phyloP scores from a whole-genome alignment of 2,888 invertebrate genomes.

The Harpagoxenus sublaevis region DNA sequence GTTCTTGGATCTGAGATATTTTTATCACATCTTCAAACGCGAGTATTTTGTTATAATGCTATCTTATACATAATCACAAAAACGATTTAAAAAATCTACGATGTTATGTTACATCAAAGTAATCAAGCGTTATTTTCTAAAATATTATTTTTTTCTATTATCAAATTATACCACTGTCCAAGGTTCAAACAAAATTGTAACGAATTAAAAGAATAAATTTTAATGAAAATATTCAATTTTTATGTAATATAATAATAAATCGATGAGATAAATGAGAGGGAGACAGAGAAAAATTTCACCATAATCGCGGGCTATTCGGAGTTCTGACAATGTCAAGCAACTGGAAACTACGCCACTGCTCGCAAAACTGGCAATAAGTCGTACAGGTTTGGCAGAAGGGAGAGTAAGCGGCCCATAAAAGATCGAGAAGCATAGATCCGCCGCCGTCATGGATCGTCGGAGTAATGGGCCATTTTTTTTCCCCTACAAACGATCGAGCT shows the following conservation, averaged over 20 bases:
- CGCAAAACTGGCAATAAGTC: constrained; percentile 60
- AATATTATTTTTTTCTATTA: not conserved
- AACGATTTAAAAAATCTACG: not conserved
- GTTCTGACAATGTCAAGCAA: not conserved
- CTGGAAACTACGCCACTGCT: not conserved
- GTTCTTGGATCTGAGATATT: not conserved
- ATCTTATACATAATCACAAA: not conserved
- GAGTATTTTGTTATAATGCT: not conserved
- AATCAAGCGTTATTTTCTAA: not conserved
- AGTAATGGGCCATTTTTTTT: constrained; percentile 61
- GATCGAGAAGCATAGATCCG: constrained; percentile 64
- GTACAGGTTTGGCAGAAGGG: constrained; percentile 1
- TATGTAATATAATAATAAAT: not conserved
- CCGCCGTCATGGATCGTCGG: constrained; percentile 59
- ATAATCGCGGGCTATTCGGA: not conserved
- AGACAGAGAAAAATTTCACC: not conserved
- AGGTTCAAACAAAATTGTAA: not conserved
- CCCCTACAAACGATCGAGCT: constrained; percentile 50
- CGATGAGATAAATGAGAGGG: not conserved
- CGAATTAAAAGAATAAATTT: not conserved
- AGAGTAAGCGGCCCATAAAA: constrained; percentile 60
- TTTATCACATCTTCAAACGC: not conserved
- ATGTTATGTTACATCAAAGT: not conserved
- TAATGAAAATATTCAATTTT: not conserved
- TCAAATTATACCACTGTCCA: not conserved